Evolutionary conservation across 2,113 vertebrate genomes (phyloP), one percentile per base, ranked within the genome.

Genomic region (Xenopus laevis): DNA sequence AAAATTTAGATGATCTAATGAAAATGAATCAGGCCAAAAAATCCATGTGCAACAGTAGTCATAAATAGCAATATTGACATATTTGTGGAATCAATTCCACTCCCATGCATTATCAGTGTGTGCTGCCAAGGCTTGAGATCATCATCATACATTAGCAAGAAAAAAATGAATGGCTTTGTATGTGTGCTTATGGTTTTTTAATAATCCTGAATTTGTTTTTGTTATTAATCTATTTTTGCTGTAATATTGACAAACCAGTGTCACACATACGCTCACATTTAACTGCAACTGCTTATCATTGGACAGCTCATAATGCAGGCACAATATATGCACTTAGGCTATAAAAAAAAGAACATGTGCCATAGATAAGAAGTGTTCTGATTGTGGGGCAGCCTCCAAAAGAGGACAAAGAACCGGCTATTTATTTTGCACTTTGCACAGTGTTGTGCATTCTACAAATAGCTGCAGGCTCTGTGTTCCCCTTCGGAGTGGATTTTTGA

Each of bases 1-100:
- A 70, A 70, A 77, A 77, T 77, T 68, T 70, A 70, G 69, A 77
- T 46, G 66, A 70, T 70, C 59, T 69, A 63, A 70, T 77, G 58
- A 55, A 63, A 77, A 70, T 70, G 15, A 77, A 70, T 64, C 59
- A 69, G 63, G 74, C 33, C 15, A 30, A 69, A 64, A 76, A 77
- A 70, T 77, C 74, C 61, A 77, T 77, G 60, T 21, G 15, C 59
- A 44, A 63, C 59, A 64, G 67, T 44, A 77, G 61, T 64, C 60
- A 77, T 60, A 64, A 64, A 70, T 59, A 57, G 67, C 66, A 30
- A 63, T 70, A 77, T 70, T 64, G 74, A 68, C 33, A 46, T 77
- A 47, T n/a, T 52, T 52, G 21, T 18, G 46, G 30, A 63, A 47
- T 52, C 70, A 63, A 71, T 53, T 63, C 59, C 44, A 46, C 70